These are phyloP conservation scores for Amblyopsis hoosieri DNA, from an alignment of 2,797 vertebrate genomes.

Conservation along the genomic window DNA sequence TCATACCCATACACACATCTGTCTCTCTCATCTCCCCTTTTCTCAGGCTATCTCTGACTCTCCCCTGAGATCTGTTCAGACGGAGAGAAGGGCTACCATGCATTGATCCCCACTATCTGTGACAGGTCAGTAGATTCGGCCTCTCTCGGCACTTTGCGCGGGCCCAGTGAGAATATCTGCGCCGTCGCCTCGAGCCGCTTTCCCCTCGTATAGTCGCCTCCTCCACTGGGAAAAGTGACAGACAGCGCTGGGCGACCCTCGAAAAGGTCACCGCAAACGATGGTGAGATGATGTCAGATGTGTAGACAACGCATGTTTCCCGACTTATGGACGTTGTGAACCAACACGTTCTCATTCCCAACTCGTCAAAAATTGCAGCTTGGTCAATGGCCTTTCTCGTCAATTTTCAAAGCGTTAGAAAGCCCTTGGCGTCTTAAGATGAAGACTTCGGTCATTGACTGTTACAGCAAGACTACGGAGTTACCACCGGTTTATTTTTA, in stretches of 20 bases:
- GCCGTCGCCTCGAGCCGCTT: slow-evolving; percentile 38
- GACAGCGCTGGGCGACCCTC: slow-evolving; percentile 34
- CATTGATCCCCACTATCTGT: slow-evolving; percentile 70
- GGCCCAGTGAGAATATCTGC: slow-evolving; percentile 36
- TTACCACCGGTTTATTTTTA: too few species aligned
- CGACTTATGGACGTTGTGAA: slow-evolving; percentile 20
- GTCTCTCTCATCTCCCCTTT: slow-evolving; percentile 31
- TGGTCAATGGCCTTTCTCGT: too few species aligned
- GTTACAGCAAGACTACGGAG: too few species aligned
- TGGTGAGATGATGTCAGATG: slow-evolving; percentile 45
- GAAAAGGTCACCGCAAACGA: slow-evolving; percentile 23
- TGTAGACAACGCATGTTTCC: slow-evolving; percentile 44
- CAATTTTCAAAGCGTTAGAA: too few species aligned
- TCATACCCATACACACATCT: slow-evolving; percentile 35
- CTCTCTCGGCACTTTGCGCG: slow-evolving; percentile 61
- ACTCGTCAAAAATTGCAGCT: too few species aligned
- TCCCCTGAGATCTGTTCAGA: slow-evolving; percentile 64
- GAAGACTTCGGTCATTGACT: too few species aligned
- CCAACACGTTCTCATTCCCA: too few species aligned
- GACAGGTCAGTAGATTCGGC: slow-evolving; percentile 66
- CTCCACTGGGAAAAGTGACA: slow-evolving; percentile 38
- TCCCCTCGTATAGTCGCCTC: slow-evolving; percentile 33
- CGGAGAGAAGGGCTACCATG: slow-evolving; percentile 58
- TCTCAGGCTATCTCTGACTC: slow-evolving; percentile 23
- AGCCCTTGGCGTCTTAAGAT: too few species aligned